A percentile compares a stretch with the other conserved stretches of the same genome.
Conservation (phyloP, 2,113 vertebrate genomes). For the Aegotheles bennettii region DNA sequence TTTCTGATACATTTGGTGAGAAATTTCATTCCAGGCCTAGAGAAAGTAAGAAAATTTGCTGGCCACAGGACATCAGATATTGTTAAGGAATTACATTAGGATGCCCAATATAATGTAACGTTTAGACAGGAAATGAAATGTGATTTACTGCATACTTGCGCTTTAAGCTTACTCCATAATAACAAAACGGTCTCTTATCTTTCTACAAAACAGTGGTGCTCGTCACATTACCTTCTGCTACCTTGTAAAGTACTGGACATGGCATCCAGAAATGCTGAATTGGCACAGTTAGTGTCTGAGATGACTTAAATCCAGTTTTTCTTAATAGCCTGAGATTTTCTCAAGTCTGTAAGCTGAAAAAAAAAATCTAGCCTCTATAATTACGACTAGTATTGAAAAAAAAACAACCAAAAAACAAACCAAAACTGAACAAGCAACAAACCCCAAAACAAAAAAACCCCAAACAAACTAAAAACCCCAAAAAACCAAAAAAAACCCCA, state of each 20-base stretch:
- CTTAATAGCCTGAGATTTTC: neutral
- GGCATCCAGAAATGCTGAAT: neutral
- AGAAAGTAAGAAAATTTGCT: neutral
- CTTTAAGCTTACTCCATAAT: neutral
- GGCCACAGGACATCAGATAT: neutral
- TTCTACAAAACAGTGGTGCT: neutral
- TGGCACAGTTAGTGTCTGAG: neutral
- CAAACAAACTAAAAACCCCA: neutral
- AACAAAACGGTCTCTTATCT: neutral
- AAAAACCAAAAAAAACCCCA: neutral
- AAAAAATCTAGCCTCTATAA: neutral
- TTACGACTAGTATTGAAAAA: neutral
- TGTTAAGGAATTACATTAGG: neutral
- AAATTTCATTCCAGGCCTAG: neutral
- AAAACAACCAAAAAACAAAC: neutral
- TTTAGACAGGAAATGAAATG: neutral
- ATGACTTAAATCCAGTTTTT: neutral
- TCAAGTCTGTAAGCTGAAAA: neutral
- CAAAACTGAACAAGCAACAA: neutral
- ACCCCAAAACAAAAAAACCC: neutral
- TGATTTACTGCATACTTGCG: neutral
- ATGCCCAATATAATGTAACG: neutral
- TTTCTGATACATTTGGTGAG: neutral
- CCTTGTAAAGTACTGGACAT: neutral
- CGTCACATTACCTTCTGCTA: neutral